A percentile compares a stretch with the other conserved stretches of the same genome.
These are phyloP conservation scores for Aepyceros melampus DNA, from an alignment of 2,113 vertebrate genomes.

Conservation along the genomic window DNA sequence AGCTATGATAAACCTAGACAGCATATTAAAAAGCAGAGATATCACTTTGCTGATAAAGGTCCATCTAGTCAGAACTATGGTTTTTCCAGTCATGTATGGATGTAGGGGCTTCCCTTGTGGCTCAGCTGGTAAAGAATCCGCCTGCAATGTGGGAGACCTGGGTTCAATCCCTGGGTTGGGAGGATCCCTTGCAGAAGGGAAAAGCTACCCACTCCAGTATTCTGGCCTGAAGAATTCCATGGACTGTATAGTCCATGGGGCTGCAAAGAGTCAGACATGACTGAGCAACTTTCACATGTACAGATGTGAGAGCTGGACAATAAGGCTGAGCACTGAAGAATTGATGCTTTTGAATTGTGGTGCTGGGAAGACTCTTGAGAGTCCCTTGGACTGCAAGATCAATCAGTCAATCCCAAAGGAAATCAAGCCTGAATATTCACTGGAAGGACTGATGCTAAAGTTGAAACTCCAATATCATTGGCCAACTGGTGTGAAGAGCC, in stretches of 20 bases:
- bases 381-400: not conserved
- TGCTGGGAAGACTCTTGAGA: not conserved
- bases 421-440: not conserved
- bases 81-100: not conserved
- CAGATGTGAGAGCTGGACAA: not conserved
- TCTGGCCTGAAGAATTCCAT: not conserved
- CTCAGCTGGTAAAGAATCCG: not conserved
- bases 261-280: fast-evolving
- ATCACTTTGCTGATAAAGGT: not conserved
- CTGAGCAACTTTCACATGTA: not conserved
- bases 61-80: not conserved
- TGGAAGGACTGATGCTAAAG: not conserved
- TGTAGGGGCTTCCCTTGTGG: not conserved
- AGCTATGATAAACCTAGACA: not conserved
- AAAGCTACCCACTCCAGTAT: not conserved
- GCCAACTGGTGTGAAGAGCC: not conserved
- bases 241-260: not conserved
- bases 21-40: not conserved
- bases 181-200: not conserved
- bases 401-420: not conserved
- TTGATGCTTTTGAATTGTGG: not conserved
- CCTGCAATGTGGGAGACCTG: not conserved
- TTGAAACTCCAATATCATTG: not conserved
- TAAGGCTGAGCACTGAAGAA: not conserved
- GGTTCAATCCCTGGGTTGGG: not conserved